Evolutionary conservation across 2,113 vertebrate genomes (phyloP), one percentile per base, ranked within the genome.

Genomic region (Scophthalmus maximus): DNA sequence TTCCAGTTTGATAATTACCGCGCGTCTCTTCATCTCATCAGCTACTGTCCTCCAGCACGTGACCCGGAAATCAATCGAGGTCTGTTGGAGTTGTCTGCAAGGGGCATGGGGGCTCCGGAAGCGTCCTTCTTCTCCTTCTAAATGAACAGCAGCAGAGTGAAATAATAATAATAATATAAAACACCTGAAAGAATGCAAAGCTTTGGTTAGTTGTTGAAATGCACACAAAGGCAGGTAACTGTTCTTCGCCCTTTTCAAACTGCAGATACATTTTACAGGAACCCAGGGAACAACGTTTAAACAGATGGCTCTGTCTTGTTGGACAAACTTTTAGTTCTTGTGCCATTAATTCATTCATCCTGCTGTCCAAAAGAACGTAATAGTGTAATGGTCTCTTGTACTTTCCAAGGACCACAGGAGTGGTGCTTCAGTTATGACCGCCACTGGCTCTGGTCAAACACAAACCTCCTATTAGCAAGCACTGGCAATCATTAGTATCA

Each of bases 1-100:
- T 68, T 61, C 52, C 62, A 46, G 36, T 78, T 66, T 77, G 26
- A 38, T 69, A 76, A 76, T 83, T 83, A 81, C 32, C 29, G 15
- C 5, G 18, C 17, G 11, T 56, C 30, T 60, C 27, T 57, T 47
- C 18, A 4, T 69, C 22, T 60, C 51, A 23, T 74, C 70, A 32
- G 56, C 63, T 60, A 17, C 62, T 46, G 59, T 79, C 56, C 38
- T 68, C 34, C 22, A 52, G 61, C 51, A 60, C 52, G 60, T 69
- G 59, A 62, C 55, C 60, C 6, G 9, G 52, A 60, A 71, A 78
- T 53, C 51, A 36, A 42, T 36, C 15, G 34, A 50, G 46, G 22
- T 73, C 27, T 11, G 1, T 0, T 0, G 23, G 5, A 30, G 9
- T 18, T 4, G 22, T 67, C 22, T 47, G 20, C 1, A 1, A 30